phyloP scores from a whole-genome alignment of 2,113 vertebrate genomes.

The Sakesphorus luctuosus region DNA sequence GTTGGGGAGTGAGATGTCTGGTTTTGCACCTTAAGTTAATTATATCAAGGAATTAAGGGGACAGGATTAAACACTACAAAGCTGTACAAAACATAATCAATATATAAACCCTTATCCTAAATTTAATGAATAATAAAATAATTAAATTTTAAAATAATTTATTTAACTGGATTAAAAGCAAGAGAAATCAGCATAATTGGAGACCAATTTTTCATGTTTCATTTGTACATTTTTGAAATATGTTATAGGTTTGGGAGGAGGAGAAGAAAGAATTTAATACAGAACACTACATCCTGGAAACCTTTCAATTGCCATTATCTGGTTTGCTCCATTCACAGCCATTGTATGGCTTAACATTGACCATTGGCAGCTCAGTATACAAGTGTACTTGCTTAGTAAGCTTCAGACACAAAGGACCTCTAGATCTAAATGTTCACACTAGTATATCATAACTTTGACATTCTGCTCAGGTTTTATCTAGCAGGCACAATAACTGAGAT shows the following conservation, averaged over 20 bases:
- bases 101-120: background rate
- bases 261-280: background rate
- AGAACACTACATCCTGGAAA: background rate
- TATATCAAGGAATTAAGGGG: background rate
- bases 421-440: background rate
- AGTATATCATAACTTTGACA: background rate
- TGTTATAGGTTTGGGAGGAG: background rate
- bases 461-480: background rate
- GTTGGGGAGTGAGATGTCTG: background rate
- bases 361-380: background rate
- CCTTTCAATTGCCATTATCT: background rate
- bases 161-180: background rate
- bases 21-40: background rate
- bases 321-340: background rate
- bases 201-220: background rate
- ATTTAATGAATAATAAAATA: background rate
- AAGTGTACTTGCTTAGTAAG: background rate
- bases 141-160: background rate
- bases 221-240: background rate
- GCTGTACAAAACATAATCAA: background rate
- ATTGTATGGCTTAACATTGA: background rate
- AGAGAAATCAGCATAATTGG: background rate
- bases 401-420: background rate
- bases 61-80: background rate
- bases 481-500: background rate